These are phyloP conservation scores for Meloidogyne exigua DNA, from an alignment of 1,140 invertebrate species.

Conservation along the genomic window DNA sequence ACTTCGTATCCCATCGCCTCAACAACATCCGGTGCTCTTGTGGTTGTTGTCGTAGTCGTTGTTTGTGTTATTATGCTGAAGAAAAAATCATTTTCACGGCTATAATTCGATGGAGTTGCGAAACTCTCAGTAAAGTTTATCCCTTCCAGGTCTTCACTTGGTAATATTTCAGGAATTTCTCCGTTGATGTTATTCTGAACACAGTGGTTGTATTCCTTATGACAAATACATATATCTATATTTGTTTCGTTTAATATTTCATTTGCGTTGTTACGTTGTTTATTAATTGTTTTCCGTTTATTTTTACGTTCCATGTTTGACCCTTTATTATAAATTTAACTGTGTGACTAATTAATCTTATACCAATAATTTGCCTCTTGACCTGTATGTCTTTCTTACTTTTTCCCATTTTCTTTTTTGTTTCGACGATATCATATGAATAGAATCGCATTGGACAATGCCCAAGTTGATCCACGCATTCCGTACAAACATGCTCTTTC, in stretches of 20 bases:
- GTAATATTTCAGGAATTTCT: conserved; percentile 60
- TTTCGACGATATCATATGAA: conserved; percentile 14
- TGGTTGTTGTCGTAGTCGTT: conserved; percentile 52
- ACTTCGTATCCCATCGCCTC: conserved; percentile 60
- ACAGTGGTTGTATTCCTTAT: conserved; percentile 62
- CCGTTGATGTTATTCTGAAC: conserved; percentile 57
- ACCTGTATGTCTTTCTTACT: not conserved
- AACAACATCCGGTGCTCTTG: conserved; percentile 52
- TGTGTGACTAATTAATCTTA: not conserved
- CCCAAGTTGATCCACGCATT: conserved; percentile 53
- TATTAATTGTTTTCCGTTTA: not conserved
- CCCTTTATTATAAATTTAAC: not conserved
- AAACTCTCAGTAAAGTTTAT: conserved; percentile 50
- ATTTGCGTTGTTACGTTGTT: not conserved
- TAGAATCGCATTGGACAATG: conserved; percentile 63
- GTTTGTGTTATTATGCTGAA: not conserved
- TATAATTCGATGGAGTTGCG: conserved; percentile 5
- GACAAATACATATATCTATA: conserved; percentile 49
- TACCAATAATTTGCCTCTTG: not conserved
- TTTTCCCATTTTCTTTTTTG: conserved; percentile 4
- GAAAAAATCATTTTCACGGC: not conserved
- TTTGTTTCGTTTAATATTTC: not conserved
- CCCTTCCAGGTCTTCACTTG: conserved; percentile 43
- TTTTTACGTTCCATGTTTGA: not conserved
- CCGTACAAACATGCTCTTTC: conserved; percentile 60